Evolutionary conservation across 2,888 invertebrate genomes (phyloP).

Genomic region (Dolomedes plantarius): DNA sequence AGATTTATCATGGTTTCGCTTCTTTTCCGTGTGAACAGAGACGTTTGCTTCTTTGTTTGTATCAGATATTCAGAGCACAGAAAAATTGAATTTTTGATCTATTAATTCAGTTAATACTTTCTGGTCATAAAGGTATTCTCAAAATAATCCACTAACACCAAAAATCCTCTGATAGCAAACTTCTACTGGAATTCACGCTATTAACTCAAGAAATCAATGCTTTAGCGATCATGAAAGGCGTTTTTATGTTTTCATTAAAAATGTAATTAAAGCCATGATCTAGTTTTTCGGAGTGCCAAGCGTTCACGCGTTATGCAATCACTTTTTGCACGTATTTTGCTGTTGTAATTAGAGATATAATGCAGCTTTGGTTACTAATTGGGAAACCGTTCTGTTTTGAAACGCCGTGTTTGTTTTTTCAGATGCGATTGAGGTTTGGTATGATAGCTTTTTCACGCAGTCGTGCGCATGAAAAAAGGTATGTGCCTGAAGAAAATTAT

Average conservation of each 20-base stretch:
- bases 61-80: too few species aligned
- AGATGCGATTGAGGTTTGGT: neutral
- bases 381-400: neutral
- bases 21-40: too few species aligned
- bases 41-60: too few species aligned
- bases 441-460: neutral
- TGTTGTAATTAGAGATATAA: neutral
- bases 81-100: too few species aligned
- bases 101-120: too few species aligned
- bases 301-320: conserved; percentile 1
- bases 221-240: too few species aligned
- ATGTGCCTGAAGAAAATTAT: neutral
- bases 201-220: too few species aligned
- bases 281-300: neutral
- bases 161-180: too few species aligned
- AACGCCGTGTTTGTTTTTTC: neutral
- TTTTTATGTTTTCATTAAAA: neutral
- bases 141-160: too few species aligned
- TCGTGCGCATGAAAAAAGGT: neutral
- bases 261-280: neutral
- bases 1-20: too few species aligned
- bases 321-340: neutral
- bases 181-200: too few species aligned
- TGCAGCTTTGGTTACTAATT: neutral
- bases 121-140: too few species aligned